Base-by-base conservation (phyloP, 2,113 vertebrate genomes). In the Cygnus atratus region DNA sequence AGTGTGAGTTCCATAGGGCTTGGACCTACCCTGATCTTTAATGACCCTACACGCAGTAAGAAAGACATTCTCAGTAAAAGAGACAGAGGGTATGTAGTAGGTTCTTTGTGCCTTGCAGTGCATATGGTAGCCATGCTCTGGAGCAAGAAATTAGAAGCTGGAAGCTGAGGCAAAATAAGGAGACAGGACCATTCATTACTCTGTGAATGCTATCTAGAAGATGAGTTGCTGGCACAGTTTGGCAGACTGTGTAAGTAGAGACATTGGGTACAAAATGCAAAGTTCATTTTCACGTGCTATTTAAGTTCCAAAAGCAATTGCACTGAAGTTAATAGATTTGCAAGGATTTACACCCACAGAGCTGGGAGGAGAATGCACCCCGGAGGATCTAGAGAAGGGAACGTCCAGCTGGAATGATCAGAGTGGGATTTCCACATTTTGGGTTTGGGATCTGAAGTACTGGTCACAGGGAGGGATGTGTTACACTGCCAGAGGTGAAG, bases 11-110 rank as follows among this genome's bases (percentile, higher is more conserved):
- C 96, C 67, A 65, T 58, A 95, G 88, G 86, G 70, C 43, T 81
- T 82, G 83, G 95, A 92, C 86, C 88, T 94, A 96, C 90, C 62
- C 93, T 87, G 39, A 14, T 81, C 90, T 96, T 81, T 65, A 86
- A 93, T 93, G 90, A 78, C 83, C 79, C 44, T 61, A 58, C 78
- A n/a, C 68, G 76, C 70, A 90, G 50, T 41, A 87, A 78, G 65
- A 94, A 84, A 92, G 73, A 37, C 66, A 68, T 61, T 79, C 48
- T 77, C 77, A 92, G 70, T 61, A 86, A 39, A 6, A 95, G 79
- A 62, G 33, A 17, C 65, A 75, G 81, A 71, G 61, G 39, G 33
- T 13, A 26, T 35, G 41, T 41, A 12, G 33, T 9, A 61, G 67
- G 55, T 67, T 77, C 92, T 96, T 95, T 77, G 83, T 90, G 68